These are phyloP conservation scores for Plutomurus gul DNA, from an alignment of 1,140 invertebrate genomes.

Conservation along the genomic window DNA sequence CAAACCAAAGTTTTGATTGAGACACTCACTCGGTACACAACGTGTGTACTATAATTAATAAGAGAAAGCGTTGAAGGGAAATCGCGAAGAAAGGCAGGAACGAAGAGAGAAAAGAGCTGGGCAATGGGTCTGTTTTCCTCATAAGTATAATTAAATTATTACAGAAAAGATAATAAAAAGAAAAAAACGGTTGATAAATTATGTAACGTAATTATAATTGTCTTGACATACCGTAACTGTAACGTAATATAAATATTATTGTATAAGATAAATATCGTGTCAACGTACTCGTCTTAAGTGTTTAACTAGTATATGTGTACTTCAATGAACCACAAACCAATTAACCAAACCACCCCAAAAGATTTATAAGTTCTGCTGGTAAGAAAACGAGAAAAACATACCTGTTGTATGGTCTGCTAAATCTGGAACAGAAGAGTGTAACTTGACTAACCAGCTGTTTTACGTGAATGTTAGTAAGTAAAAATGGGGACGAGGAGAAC, in stretches of 20 bases:
- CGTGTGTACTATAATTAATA: not conserved
- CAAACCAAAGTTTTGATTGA: conserved; percentile 29
- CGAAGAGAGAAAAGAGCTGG: not conserved
- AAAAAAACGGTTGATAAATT: conserved; percentile 1
- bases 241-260: not conserved
- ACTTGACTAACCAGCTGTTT: not conserved
- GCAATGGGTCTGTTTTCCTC: conserved; percentile 28
- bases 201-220: not conserved
- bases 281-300: conserved; percentile 7
- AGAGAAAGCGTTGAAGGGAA: not conserved
- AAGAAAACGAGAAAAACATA: conserved; percentile 10
- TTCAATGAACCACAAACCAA: conserved; percentile 18
- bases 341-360: conserved; percentile 23
- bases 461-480: not conserved
- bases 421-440: no score
- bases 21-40: conserved; percentile 2
- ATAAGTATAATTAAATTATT: not conserved
- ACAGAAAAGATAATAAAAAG: not conserved
- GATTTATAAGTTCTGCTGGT: conserved; percentile 29
- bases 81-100: not conserved
- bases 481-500: not conserved
- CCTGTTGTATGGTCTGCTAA: not conserved
- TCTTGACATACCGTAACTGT: not conserved
- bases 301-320: not conserved
- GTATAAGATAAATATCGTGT: not conserved